Base-by-base conservation (phyloP, 2,888 invertebrate species). In the Cataglyphis cursor region DNA sequence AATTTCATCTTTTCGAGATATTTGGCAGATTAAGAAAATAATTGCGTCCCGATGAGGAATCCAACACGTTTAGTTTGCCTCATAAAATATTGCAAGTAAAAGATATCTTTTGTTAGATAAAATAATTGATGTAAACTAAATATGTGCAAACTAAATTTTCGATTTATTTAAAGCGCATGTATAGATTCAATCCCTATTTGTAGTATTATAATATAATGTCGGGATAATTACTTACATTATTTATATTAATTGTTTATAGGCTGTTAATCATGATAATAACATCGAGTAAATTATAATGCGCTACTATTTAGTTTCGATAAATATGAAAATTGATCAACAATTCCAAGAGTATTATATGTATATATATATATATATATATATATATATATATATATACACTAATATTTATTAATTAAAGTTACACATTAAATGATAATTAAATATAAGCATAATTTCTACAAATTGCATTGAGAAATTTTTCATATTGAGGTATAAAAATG, bases 211-310 rank as follows among this genome's bases (percentile, higher is more conserved):
- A 44, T 35, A 48, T 41, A 76, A 54, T 15, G 12, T n/a, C 15
- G 57, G 10, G 35, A 62, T 57, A 28, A 66, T 76, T 57, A 54
- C n/a, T 76, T 65, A 66, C 10, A n/a, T 41, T 66, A 76, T 66
- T 66, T 66, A 38, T 41, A 51, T 57, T 57, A 57, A 24, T 57
- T 41, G 18, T 51, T 28, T 15, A 57, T 9, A 28, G 5, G 24
- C 35, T 51, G n/a, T 41, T 41, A 57, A 57, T 61, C 38, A 59
- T 76, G 38, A 65, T n/a, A 28, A 57, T 57, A 41, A 28, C 21
- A 3, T 57, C 1, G 31, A 38, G 41, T 66, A 21, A 66, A 66
- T 41, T 57, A 66, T 66, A 66, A 76, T 48, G 15, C 8, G 15
- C 15, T 3, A 28, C 12, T 24, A 54, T 65, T 28, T 24, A 54